Evolutionary conservation across 2,113 vertebrate genomes (phyloP).

Genomic region (Amphiprion percula): DNA sequence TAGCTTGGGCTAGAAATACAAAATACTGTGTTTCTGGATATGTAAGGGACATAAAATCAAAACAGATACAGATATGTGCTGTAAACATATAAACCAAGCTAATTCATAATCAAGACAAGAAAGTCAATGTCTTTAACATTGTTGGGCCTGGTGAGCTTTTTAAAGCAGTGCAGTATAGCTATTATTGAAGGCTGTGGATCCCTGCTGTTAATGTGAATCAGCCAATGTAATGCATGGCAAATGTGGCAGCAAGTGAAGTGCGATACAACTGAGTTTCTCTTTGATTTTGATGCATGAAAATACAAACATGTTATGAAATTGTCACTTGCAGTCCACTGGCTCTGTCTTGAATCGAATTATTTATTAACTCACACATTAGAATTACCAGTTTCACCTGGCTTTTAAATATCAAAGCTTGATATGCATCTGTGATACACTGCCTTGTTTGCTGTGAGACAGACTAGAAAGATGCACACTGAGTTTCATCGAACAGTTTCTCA

Average conservation of each 20-base stretch:
- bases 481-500: constrained; percentile 75
- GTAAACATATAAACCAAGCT: constrained; percentile 32
- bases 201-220: constrained; percentile 46
- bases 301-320: constrained; percentile 73
- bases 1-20: constrained; percentile 27
- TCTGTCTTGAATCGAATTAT: constrained; percentile 52
- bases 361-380: constrained; percentile 62
- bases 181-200: constrained; percentile 7
- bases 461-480: constrained; percentile 61
- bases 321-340: constrained; percentile 59
- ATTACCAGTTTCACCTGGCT: constrained; percentile 46
- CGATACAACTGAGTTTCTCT: constrained; percentile 47
- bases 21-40: not conserved
- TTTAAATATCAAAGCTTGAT: constrained; percentile 48
- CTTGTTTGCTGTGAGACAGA: constrained; percentile 46
- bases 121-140: constrained; percentile 20
- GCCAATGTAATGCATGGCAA: constrained; percentile 51
- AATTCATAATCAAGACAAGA: constrained; percentile 15
- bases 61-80: constrained; percentile 27
- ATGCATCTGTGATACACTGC: constrained; percentile 32
- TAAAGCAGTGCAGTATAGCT: constrained; percentile 15
- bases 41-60: not conserved
- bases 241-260: constrained; percentile 54
- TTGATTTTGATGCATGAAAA: constrained; percentile 67
- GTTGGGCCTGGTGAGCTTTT: constrained; percentile 11